Evolutionary conservation across 1,140 invertebrate species (phyloP), one percentile per base, ranked within the genome.

Genomic region (Cyphomyrmex costatus): DNA sequence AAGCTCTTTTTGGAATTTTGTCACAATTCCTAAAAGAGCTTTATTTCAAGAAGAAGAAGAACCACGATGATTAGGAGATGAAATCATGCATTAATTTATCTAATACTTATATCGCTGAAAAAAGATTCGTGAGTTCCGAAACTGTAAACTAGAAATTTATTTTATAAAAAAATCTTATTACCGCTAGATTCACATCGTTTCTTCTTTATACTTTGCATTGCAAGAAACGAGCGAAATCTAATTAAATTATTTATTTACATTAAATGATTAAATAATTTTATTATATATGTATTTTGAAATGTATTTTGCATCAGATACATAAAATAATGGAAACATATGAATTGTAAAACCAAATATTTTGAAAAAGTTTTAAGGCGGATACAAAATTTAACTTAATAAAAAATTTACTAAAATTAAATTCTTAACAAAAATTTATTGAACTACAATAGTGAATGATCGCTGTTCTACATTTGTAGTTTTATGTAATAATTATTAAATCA

Each of bases 401-500:
- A 5, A 66, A 70, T 68, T 65, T n/a, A 42, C 10, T 70, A 53
- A 10, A 42, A 46, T 0, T 10, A 16, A 30, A 65, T 12, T 19
- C 19, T 51, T 61, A 49, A 53, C 61, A 80, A 74, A 80, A 71
- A 42, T 58, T 1, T 87, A 92, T 93, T 93, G 92, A 93, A 93
- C 92, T 93, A 92, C 92, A 93, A 92, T 91, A 88, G 85, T 89
- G 88, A 86, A 92, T 92, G 86, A 73, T 89, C 90, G 90, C 88
- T 89, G 88, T 90, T 92, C 88, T 91, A 91, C 87, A 92, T 85
- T 90, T 93, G 76, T 86, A 89, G 63, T 91, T 92, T 92, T 90
- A 92, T 92, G 85, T 93, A 65, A 89, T 86, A 86, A 83, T 93
- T 88, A 91, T 93, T 92, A 94, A 93, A 94, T 93, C 90, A 94